phyloP scores from a whole-genome alignment of 2,113 vertebrate species.

The Istiophorus platypterus region DNA sequence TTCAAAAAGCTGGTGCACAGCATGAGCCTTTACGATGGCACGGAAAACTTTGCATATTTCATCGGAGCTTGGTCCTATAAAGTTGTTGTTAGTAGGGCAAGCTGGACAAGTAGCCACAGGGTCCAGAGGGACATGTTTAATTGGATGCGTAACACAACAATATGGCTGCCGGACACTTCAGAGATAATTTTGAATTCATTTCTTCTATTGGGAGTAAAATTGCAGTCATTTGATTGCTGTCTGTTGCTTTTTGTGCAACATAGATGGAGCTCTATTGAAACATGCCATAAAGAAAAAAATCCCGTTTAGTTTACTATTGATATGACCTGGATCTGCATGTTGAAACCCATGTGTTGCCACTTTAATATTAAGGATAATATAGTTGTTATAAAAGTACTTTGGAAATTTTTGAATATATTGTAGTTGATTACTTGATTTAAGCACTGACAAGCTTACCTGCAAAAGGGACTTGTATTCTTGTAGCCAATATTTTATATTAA shows the following conservation, averaged over 20 bases:
- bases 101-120: no score
- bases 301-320: neutral
- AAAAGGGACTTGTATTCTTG: no score
- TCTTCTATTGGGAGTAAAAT: neutral
- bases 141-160: neutral
- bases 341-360: neutral
- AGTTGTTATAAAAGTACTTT: neutral
- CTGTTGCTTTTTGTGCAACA: neutral
- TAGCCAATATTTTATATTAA: neutral
- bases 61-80: neutral
- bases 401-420: neutral
- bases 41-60: neutral
- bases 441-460: no score
- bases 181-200: neutral
- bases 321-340: neutral
- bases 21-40: neutral
- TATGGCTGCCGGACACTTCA: neutral
- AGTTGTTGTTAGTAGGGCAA: neutral
- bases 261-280: neutral
- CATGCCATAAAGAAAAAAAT: neutral
- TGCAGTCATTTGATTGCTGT: neutral
- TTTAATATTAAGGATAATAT: neutral
- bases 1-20: neutral
- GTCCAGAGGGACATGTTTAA: neutral
- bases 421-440: no score